Evolutionary conservation across 2,888 invertebrate genomes (phyloP).

Genomic region (Megastigmus dorsalis): DNA sequence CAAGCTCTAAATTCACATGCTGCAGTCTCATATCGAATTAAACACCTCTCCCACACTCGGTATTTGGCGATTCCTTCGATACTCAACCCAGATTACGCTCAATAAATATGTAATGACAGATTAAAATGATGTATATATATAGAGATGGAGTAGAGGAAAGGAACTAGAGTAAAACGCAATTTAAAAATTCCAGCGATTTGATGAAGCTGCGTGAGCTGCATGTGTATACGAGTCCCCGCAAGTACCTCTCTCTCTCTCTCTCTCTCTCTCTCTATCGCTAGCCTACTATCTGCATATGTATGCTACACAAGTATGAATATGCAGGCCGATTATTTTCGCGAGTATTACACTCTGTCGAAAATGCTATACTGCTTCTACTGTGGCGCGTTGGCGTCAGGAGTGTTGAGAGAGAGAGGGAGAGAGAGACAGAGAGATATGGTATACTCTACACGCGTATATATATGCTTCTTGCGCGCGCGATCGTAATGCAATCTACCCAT

Average conservation of each 20-base stretch:
- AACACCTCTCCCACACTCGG: too few species aligned
- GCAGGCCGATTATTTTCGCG: constrained; percentile 37
- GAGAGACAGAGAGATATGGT: background rate
- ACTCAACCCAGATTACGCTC: too few species aligned
- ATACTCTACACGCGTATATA: too few species aligned
- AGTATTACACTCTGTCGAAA: constrained; percentile 30
- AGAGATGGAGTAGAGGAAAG: background rate
- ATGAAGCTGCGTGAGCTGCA: background rate
- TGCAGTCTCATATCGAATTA: too few species aligned
- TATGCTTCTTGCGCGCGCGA: constrained; percentile 8
- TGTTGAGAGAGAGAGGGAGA: background rate
- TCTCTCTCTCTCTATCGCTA: too few species aligned
- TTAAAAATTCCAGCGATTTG: background rate
- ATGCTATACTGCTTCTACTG: too few species aligned
- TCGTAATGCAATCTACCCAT: constrained; percentile 63
- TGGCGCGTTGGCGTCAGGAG: background rate
- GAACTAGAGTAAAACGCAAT: constrained; percentile 7
- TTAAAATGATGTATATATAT: too few species aligned
- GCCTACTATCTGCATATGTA: background rate
- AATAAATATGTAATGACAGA: too few species aligned
- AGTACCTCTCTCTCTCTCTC: too few species aligned
- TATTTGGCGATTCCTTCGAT: too few species aligned
- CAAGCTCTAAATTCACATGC: too few species aligned
- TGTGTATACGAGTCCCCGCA: too few species aligned
- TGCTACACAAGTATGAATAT: constrained; percentile 34